These are phyloP conservation scores for Acleris literana DNA, from an alignment of 2,888 invertebrate genomes.

Conservation along the genomic window DNA sequence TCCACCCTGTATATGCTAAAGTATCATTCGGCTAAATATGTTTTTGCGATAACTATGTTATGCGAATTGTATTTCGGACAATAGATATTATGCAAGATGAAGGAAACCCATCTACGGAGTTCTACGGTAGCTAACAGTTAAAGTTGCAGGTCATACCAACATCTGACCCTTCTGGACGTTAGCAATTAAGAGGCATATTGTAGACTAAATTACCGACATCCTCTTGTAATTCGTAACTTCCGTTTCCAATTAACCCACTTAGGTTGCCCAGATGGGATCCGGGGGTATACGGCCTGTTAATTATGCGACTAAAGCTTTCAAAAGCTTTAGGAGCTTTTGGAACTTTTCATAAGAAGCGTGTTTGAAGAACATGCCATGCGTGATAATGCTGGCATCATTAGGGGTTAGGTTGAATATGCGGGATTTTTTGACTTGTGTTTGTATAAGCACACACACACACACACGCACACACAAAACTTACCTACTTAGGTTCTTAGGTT, in stretches of 20 bases:
- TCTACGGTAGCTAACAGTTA: too few species aligned
- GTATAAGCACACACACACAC: too few species aligned
- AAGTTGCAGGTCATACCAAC: too few species aligned
- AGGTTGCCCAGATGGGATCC: constrained; percentile 28
- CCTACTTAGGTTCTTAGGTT: too few species aligned
- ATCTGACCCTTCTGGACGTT: too few species aligned
- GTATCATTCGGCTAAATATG: too few species aligned
- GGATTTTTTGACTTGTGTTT: not conserved
- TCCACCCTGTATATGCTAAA: too few species aligned
- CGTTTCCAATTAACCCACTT: constrained; percentile 34
- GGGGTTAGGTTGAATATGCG: not conserved
- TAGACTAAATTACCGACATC: constrained; percentile 25
- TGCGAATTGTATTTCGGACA: too few species aligned
- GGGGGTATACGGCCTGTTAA: constrained; percentile 22
- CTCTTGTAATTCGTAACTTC: constrained; percentile 25
- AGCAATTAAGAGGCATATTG: constrained; percentile 17
- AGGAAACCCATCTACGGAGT: too few species aligned
- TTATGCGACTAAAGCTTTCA: constrained; percentile 26
- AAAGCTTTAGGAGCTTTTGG: constrained; percentile 20
- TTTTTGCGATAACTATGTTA: too few species aligned
- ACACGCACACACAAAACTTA: too few species aligned
- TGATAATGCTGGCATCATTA: not conserved
- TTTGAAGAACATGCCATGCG: constrained; percentile 15
- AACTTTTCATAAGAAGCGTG: constrained; percentile 24
- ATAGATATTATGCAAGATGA: too few species aligned